phyloP scores from a whole-genome alignment of 2,888 invertebrate species.

The Tricholauxania praeusta region DNA sequence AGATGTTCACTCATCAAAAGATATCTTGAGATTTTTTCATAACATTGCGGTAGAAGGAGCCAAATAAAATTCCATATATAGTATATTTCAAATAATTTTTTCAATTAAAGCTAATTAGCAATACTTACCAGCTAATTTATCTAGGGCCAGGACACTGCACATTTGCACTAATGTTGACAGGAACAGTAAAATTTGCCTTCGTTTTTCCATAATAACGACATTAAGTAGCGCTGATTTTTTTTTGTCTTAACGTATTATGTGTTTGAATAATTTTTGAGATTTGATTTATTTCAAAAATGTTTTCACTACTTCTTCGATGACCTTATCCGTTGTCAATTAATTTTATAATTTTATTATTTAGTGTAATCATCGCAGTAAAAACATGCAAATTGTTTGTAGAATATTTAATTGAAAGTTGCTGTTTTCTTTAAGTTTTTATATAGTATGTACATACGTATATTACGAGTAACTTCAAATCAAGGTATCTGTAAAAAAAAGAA shows the following conservation, averaged over 20 bases:
- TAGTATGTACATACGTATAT: too few relatives aligned
- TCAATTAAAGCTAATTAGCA: background rate
- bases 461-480: too few relatives aligned
- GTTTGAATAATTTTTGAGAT: background rate
- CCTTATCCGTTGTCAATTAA: conserved; percentile 59
- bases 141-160: conserved; percentile 48
- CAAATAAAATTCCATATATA: too few relatives aligned
- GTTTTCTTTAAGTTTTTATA: background rate
- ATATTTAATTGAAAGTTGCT: background rate
- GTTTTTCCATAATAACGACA: conserved; percentile 53
- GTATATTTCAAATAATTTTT: too few relatives aligned
- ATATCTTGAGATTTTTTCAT: too few relatives aligned
- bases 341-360: conserved; percentile 55
- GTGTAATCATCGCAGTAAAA: conserved; percentile 55
- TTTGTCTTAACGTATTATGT: background rate
- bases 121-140: conserved; percentile 47
- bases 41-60: too few relatives aligned
- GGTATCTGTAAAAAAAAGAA: conserved; percentile 14
- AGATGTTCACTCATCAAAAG: too few relatives aligned
- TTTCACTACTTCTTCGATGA: conserved; percentile 15
- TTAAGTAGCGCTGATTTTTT: conserved; percentile 18
- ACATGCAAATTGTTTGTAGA: conserved; percentile 40
- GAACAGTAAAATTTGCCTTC: conserved; percentile 42
- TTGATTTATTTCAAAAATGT: conserved; percentile 17
- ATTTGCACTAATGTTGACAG: conserved; percentile 53